Conservation (phyloP, 53 echinoderm and acorn worm species). For the Antedon mediterranea region DNA sequence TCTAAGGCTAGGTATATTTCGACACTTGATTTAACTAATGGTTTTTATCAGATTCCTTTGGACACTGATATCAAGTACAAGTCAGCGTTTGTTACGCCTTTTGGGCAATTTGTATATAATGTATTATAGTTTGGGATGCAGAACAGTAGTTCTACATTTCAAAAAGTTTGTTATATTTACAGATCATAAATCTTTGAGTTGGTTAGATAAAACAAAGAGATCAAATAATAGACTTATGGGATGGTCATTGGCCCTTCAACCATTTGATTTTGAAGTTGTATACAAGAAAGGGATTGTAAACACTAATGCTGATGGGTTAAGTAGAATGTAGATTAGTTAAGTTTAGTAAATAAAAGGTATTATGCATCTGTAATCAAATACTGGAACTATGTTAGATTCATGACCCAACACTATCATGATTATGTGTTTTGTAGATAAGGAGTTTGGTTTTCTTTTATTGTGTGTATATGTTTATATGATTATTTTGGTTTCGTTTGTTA, state of each 20-base stretch:
- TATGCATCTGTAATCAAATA: too few species aligned
- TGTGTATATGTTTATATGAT: too few species aligned
- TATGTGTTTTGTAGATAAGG: too few species aligned
- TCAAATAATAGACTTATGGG: constrained; percentile 25
- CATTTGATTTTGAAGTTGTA: constrained; percentile 11
- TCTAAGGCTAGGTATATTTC: background rate
- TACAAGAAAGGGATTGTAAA: constrained; percentile 17
- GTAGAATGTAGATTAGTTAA: background rate
- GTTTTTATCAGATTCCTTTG: constrained; percentile 1
- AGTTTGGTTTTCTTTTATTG: too few species aligned
- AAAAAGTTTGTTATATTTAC: constrained; percentile 9
- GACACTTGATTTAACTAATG: background rate
- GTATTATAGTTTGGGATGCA: constrained; percentile 2
- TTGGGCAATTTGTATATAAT: constrained; percentile 1
- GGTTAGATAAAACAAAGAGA: constrained; percentile 22
- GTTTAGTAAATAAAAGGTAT: too few species aligned
- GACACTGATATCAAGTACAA: background rate
- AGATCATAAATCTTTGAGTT: constrained; percentile 40
- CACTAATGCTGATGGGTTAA: constrained; percentile 38
- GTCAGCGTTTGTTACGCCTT: constrained; percentile 11
- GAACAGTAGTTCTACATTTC: background rate
- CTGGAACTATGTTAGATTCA: too few species aligned
- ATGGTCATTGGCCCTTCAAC: constrained; percentile 38
- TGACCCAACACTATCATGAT: too few species aligned
- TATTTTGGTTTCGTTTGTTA: too few species aligned